These are phyloP conservation scores for Paratrypauchen microcephalus DNA, from an alignment of 2,797 vertebrate species.

Conservation along the genomic window DNA sequence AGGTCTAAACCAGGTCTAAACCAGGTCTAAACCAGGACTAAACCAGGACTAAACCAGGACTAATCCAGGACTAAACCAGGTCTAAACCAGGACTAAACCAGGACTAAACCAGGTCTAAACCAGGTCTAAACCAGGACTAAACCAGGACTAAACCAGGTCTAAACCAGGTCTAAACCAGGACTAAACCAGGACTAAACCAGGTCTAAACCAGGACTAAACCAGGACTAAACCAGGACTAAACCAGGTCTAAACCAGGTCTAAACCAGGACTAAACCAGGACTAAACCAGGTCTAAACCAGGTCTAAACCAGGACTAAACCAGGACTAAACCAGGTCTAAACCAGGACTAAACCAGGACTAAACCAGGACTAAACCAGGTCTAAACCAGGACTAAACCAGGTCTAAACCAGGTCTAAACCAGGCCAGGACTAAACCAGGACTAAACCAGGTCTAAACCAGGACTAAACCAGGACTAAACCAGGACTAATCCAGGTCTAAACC, in stretches of 20 bases:
- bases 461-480: no score
- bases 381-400: no score
- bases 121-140: neutral
- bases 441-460: no score
- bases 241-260: neutral
- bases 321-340: no score
- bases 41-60: neutral
- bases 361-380: no score
- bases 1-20: conserved; percentile 10
- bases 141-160: neutral
- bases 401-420: no score
- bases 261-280: neutral
- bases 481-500: no score
- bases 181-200: neutral
- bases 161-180: neutral
- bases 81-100: neutral
- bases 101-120: neutral
- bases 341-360: no score
- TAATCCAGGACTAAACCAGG: neutral
- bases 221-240: no score
- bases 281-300: neutral
- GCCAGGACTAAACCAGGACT: no score
- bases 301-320: no score
- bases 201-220: neutral
- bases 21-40: conserved; percentile 9